Percentiles rank a stretch among this genome's conserved stretches.
phyloP scores from a whole-genome alignment of 2,888 invertebrate species.

The Lacanobia wlatinum region DNA sequence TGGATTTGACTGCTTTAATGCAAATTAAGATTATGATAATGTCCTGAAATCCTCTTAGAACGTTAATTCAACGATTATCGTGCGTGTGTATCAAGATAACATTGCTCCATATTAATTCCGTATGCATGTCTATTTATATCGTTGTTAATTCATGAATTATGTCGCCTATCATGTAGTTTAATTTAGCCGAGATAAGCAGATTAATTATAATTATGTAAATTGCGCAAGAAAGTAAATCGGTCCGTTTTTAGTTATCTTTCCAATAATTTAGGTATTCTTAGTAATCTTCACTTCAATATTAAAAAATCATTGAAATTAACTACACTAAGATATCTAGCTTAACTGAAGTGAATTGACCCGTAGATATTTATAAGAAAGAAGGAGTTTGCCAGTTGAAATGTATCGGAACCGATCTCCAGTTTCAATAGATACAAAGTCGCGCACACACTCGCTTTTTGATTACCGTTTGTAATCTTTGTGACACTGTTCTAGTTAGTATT shows the following conservation, averaged over 20 bases:
- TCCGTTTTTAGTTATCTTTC: slow-evolving; percentile 3
- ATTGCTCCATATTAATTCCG: slow-evolving; percentile 3
- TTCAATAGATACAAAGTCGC: too few species aligned
- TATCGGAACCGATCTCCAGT: too few species aligned
- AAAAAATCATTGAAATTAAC: too few species aligned
- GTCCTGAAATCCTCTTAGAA: slow-evolving; percentile 12
- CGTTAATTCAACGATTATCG: slow-evolving; percentile 14
- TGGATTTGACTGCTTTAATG: slow-evolving; percentile 7
- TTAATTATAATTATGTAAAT: slow-evolving; percentile 26
- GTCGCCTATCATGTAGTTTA: neutral
- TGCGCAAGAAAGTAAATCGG: slow-evolving; percentile 16
- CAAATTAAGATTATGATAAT: slow-evolving; percentile 34
- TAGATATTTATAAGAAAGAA: too few species aligned
- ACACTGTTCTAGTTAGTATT: too few species aligned
- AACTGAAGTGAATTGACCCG: too few species aligned
- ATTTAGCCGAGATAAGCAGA: slow-evolving; percentile 4
- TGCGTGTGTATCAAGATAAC: slow-evolving; percentile 12
- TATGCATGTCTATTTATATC: neutral
- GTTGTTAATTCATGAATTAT: slow-evolving; percentile 15
- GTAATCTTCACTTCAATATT: too few species aligned
- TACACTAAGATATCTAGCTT: neutral
- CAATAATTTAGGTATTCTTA: too few species aligned
- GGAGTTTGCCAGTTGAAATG: too few species aligned
- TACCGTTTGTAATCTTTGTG: too few species aligned
- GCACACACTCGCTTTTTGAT: too few species aligned